Evolutionary conservation across 2,113 vertebrate species (phyloP).

Genomic region (Labeo rohita): DNA sequence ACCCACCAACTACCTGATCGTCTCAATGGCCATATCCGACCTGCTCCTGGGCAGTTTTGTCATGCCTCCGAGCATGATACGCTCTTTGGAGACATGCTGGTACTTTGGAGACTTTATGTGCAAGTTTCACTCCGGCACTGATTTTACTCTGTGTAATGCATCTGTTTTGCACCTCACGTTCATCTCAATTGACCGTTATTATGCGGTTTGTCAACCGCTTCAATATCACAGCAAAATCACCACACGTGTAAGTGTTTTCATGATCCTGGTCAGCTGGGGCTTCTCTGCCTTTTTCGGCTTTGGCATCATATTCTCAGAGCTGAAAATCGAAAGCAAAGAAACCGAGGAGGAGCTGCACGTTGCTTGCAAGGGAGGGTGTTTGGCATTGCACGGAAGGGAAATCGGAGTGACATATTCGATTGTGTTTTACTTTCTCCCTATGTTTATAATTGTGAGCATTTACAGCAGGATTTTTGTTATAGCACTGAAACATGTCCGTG

Average conservation of each 20-base stretch:
- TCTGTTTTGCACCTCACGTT: slow-evolving; percentile 83
- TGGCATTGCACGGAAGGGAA: slow-evolving; percentile 75
- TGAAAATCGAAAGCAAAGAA: slow-evolving; percentile 69
- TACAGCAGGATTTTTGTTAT: slow-evolving; percentile 52
- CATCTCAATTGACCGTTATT: slow-evolving; percentile 83
- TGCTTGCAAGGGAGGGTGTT: slow-evolving; percentile 72
- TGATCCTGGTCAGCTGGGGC: slow-evolving; percentile 68
- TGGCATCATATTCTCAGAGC: slow-evolving; percentile 77
- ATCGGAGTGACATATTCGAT: slow-evolving; percentile 72
- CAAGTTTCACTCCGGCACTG: slow-evolving; percentile 77
- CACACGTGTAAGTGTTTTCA: not conserved
- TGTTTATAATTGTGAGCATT: slow-evolving; percentile 48
- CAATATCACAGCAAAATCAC: slow-evolving; percentile 50
- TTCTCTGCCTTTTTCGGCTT: slow-evolving; percentile 78
- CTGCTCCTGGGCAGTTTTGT: slow-evolving; percentile 78
- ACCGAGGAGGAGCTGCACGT: slow-evolving; percentile 67
- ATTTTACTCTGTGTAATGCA: slow-evolving; percentile 80
- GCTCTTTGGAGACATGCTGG: slow-evolving; percentile 82
- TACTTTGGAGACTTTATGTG: slow-evolving; percentile 82
- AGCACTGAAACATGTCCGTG: slow-evolving; percentile 60
- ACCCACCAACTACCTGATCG: slow-evolving; percentile 79
- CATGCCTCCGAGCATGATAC: slow-evolving; percentile 85
- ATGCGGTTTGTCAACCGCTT: slow-evolving; percentile 52
- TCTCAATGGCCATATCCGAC: slow-evolving; percentile 81
- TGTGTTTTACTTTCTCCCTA: slow-evolving; percentile 76